These are phyloP conservation scores for Rhimphoctona megacephalus DNA, from an alignment of 2,888 invertebrate species.

Conservation along the genomic window DNA sequence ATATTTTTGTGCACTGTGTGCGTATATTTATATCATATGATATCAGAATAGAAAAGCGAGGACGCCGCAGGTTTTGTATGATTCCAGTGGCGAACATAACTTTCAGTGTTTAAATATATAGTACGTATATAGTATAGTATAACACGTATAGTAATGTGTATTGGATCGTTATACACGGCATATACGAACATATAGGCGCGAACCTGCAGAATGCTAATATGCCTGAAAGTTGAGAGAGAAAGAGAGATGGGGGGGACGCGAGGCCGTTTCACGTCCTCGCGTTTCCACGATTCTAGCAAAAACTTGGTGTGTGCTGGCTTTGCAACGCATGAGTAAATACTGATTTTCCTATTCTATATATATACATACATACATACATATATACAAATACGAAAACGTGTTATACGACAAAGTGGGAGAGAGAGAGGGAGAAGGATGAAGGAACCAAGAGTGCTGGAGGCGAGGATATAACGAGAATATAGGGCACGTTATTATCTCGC, in stretches of 20 bases:
- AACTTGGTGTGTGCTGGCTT: constrained; percentile 52
- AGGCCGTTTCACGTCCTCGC: constrained; percentile 15
- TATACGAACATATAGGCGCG: constrained; percentile 16
- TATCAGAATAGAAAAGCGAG: background rate
- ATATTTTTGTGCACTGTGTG: background rate
- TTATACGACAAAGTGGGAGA: background rate
- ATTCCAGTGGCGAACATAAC: constrained; percentile 19
- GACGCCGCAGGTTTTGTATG: constrained; percentile 24
- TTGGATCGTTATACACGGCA: constrained; percentile 13
- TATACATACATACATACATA: constrained; percentile 2
- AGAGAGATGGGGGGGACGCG: background rate
- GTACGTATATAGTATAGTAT: background rate
- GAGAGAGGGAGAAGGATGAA: constrained; percentile 30
- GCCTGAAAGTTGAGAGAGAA: constrained; percentile 17
- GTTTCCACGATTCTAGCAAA: constrained; percentile 32
- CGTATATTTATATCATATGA: background rate
- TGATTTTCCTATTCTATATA: constrained; percentile 48
- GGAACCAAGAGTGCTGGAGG: constrained; percentile 35
- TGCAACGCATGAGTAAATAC: constrained; percentile 60
- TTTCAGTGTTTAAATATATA: background rate
- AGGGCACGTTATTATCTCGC: constrained; percentile 59
- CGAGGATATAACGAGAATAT: constrained; percentile 60
- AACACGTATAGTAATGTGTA: constrained; percentile 6
- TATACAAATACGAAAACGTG: constrained; percentile 2
- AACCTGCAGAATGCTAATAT: constrained; percentile 32